These are phyloP conservation scores for Epicampocera succincta DNA, from an alignment of 2,888 invertebrate genomes.

Conservation along the genomic window DNA sequence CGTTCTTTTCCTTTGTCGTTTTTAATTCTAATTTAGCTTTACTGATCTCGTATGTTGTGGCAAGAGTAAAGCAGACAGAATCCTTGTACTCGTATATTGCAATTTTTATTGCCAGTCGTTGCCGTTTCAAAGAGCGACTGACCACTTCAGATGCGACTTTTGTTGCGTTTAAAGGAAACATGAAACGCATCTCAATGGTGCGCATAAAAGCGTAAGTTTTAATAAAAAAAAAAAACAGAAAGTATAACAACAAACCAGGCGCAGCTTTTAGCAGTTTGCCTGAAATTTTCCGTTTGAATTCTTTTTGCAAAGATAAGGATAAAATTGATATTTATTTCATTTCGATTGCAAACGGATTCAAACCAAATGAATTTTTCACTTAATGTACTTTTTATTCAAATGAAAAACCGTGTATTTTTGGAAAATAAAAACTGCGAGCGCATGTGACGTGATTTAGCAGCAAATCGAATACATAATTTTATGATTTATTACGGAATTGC, in stretches of 20 bases:
- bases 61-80: neutral
- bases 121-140: constrained; percentile 28
- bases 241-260: constrained; percentile 18
- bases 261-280: constrained; percentile 10
- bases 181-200: constrained; percentile 35
- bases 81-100: constrained; percentile 16
- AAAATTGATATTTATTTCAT: neutral
- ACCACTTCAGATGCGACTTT: constrained; percentile 39
- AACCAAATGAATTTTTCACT: neutral
- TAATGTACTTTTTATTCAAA: no score
- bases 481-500: no score
- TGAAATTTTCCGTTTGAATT: constrained; percentile 30
- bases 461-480: no score
- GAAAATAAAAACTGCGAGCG: no score
- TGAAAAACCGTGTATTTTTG: no score
- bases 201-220: constrained; percentile 63
- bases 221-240: constrained; percentile 10
- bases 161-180: constrained; percentile 28
- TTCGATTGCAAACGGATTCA: neutral
- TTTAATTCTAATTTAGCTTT: constrained; percentile 52
- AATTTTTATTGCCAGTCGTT: constrained; percentile 51
- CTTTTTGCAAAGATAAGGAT: neutral
- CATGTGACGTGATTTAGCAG: no score
- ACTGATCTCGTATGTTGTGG: constrained; percentile 7
- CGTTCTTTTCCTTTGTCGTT: constrained; percentile 4